Evolutionary conservation across 2,113 vertebrate species (phyloP).

Genomic region (Chelonoidis abingdonii): DNA sequence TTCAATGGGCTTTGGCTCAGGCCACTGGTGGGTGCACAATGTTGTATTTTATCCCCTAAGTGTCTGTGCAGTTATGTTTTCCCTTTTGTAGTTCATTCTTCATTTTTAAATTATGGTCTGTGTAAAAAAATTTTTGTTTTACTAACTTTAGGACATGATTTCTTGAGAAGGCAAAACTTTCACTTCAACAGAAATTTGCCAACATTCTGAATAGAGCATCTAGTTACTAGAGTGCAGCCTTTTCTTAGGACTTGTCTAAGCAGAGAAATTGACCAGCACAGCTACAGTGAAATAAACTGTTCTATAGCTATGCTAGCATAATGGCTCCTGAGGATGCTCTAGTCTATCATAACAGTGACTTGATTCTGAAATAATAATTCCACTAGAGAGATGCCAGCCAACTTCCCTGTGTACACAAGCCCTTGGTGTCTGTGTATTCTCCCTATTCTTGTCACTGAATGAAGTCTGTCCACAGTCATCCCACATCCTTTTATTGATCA

Average conservation of each 20-base stretch:
- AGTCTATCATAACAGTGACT: neutral
- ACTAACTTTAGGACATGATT: neutral
- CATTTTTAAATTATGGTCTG: neutral
- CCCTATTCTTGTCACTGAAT: neutral
- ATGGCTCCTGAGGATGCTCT: fast-evolving
- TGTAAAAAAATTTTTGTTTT: neutral
- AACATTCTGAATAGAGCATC: neutral
- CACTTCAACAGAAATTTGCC: neutral
- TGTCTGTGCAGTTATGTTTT: neutral
- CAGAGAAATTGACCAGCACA: neutral
- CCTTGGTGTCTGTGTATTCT: neutral
- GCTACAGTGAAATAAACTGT: neutral
- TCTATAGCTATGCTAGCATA: neutral
- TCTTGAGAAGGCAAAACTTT: neutral
- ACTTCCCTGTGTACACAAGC: neutral
- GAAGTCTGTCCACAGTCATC: neutral
- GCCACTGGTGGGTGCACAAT: neutral
- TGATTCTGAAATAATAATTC: neutral
- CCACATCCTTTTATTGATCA: neutral
- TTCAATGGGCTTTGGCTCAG: neutral
- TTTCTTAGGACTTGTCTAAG: neutral
- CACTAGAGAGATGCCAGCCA: neutral
- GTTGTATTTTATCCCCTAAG: neutral
- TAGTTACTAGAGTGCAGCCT: neutral
- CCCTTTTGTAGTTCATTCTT: neutral